Conservation (phyloP, 2,888 invertebrate species). For the Prostheceraeus crozeri region DNA sequence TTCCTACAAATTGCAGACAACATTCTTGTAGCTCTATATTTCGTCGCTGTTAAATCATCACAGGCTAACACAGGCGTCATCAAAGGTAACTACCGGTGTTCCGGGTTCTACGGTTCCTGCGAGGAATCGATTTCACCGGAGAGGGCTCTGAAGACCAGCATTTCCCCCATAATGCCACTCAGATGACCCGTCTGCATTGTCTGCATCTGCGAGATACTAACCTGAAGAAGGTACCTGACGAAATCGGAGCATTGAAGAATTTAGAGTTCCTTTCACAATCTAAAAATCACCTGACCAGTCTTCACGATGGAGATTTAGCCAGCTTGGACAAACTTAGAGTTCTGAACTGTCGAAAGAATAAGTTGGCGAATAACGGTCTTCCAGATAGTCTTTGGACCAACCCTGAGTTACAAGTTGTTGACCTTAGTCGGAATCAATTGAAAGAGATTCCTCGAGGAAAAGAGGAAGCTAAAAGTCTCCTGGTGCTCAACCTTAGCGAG, state of each 20-base stretch:
- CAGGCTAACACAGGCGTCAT: too few relatives aligned
- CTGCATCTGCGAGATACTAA: constrained; percentile 82
- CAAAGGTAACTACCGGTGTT: too few relatives aligned
- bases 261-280: constrained; percentile 86
- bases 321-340: constrained; percentile 75
- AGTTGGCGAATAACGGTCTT: constrained; percentile 81
- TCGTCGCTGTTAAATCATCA: too few relatives aligned
- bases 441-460: constrained; percentile 90
- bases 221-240: constrained; percentile 68
- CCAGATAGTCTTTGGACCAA: constrained; percentile 82
- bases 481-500: constrained; percentile 88
- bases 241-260: constrained; percentile 85
- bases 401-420: constrained; percentile 69
- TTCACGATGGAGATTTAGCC: constrained; percentile 84
- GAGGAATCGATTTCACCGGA: constrained; percentile 90
- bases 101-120: too few relatives aligned
- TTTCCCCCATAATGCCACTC: background rate
- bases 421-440: constrained; percentile 85
- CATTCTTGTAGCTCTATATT: too few relatives aligned
- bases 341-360: constrained; percentile 83
- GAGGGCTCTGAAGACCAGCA: background rate
- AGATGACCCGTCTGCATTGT: constrained; percentile 97
- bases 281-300: constrained; percentile 67
- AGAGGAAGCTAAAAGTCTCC: constrained; percentile 79
- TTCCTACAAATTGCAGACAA: too few relatives aligned